A percentile compares a stretch with the other conserved stretches of the same genome.
These are phyloP conservation scores for Potamilus streckersoni DNA, from an alignment of 1,140 invertebrate genomes.

Conservation along the genomic window DNA sequence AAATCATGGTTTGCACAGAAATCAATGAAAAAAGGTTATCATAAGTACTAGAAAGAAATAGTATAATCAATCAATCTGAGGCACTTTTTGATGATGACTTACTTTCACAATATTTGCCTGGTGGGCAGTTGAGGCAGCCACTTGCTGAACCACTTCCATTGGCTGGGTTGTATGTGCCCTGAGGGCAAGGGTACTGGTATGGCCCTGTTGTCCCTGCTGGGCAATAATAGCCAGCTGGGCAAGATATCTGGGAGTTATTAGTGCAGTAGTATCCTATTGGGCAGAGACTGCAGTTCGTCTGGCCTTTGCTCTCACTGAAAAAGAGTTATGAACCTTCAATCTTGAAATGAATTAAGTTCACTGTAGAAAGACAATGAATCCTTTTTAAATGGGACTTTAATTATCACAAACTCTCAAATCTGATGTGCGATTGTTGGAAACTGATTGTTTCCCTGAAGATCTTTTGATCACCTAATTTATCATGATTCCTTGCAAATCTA, in stretches of 20 bases:
- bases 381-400: no score
- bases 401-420: no score
- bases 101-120: conserved; percentile 62
- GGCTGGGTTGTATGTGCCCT: conserved; percentile 60
- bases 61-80: not conserved
- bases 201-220: conserved; percentile 53
- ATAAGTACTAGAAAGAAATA: not conserved
- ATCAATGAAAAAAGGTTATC: not conserved
- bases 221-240: conserved; percentile 61
- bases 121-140: conserved; percentile 60
- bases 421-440: no score
- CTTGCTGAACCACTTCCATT: conserved; percentile 43
- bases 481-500: no score
- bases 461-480: no score
- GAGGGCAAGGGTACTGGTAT: conserved; percentile 56
- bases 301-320: conserved; percentile 52
- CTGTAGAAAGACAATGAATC: no score
- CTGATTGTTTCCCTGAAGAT: no score
- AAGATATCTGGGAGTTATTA: conserved; percentile 40
- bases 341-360: no score
- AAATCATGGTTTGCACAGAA: not conserved
- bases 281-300: conserved; percentile 50
- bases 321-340: no score
- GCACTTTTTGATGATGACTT: conserved; percentile 12
- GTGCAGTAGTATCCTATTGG: conserved; percentile 64